Base-by-base conservation (phyloP, 2,888 invertebrate species). In the Dexiosoma caninum region DNA sequence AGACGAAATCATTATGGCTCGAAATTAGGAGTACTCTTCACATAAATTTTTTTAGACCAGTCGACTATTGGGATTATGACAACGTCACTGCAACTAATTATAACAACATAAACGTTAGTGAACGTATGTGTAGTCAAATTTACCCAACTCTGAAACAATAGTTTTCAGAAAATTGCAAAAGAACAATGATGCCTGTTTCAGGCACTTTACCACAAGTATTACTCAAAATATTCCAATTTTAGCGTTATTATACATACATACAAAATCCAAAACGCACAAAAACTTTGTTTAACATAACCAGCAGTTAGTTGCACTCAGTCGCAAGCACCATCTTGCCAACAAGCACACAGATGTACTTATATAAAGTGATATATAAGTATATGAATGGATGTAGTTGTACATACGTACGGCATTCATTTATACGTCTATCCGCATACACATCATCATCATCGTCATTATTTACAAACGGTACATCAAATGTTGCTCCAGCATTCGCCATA, bases 391-490 rank as follows among this genome's bases (percentile, higher is more conserved):
- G n/a, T 3, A 27, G 12, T 37, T 40, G 51, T 37, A 55, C 49
- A 32, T 60, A 53, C 10, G 37, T 27, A 19, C 21, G 46, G 21
- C 21, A 27, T 55, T 46, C 32, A 42, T 49, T 55, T 46, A 75
- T 19, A 14, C 70, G 51, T 60, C 42, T 42, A 42, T 67, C 23
- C 10, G 59, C 59, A 64, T 30, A 44, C 55, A 55, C 51, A 66
- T 71, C 60, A 62, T 71, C 60, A 62, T 66, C 74, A 49, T 72
- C 49, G 19, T 59, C 53, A 69, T 78, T 78, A 81, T 81, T 78
- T 81, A 72, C 49, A 62, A 71, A 62, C 37, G 66, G 51, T 69
- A 55, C 69, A 77, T 77, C 77, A 81, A 81, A 81, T 69, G 72
- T 74, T 81, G 49, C 57, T 72, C 14, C 37, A 72, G 49, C 27